A percentile compares a stretch with the other conserved stretches of the same genome.
Evolutionary conservation across 2,113 vertebrate genomes (phyloP).

Genomic region (Mirza zaza): DNA sequence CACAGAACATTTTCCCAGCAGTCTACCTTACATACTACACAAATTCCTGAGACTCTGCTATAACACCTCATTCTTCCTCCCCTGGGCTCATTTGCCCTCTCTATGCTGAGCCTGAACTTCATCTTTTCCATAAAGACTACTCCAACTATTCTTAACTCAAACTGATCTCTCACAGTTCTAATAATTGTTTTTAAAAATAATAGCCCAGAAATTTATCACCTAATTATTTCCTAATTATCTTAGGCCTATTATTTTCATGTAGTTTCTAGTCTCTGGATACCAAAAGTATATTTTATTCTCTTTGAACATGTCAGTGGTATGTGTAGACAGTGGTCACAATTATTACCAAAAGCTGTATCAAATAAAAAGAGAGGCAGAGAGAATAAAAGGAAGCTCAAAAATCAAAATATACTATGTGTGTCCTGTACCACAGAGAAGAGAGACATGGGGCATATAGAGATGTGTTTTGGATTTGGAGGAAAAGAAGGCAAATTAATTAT

Average conservation of each 20-base stretch:
- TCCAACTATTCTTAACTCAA: not conserved
- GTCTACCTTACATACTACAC: not conserved
- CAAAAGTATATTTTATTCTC: not conserved
- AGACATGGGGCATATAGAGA: not conserved
- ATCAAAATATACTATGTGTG: not conserved
- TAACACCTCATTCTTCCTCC: not conserved
- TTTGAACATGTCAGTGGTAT: not conserved
- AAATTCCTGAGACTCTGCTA: not conserved
- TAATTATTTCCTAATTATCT: not conserved
- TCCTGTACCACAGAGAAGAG: not conserved
- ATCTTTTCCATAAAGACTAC: not conserved
- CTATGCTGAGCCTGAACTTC: not conserved
- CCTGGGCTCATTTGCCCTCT: not conserved
- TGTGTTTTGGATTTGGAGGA: not conserved
- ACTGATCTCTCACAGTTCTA: not conserved
- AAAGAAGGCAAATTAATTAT: not conserved
- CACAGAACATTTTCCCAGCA: not conserved
- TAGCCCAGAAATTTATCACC: not conserved
- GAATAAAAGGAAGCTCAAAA: not conserved
- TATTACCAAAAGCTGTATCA: not conserved
- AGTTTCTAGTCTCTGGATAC: not conserved
- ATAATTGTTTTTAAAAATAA: not conserved
- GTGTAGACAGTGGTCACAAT: not conserved
- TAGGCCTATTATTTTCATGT: not conserved
- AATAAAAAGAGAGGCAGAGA: not conserved